Conservation (phyloP, 1,140 invertebrate species). For the Archivesica marissinica region DNA sequence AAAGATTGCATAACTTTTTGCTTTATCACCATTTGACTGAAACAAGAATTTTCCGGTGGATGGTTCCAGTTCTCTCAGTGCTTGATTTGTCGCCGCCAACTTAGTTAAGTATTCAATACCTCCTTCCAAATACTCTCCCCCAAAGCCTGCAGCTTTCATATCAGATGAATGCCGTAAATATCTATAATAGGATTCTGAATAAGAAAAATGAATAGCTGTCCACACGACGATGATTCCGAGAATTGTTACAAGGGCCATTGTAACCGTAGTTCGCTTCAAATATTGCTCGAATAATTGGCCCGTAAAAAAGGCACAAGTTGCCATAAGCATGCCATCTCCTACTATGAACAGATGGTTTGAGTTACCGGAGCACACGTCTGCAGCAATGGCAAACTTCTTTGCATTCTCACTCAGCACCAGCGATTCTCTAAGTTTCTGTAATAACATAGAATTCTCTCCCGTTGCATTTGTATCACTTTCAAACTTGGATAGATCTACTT, state of each 20-base stretch:
- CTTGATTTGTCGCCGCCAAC: background rate
- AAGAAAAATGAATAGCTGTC: background rate
- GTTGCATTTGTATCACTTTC: background rate
- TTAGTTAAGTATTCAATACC: conserved; percentile 5
- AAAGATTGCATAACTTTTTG: background rate
- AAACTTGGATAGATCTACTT: background rate
- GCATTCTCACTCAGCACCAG: conserved; percentile 4
- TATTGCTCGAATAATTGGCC: background rate
- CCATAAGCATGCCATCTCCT: background rate
- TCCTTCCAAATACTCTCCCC: background rate
- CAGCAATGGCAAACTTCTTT: conserved; percentile 22
- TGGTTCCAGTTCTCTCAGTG: background rate
- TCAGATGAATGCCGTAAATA: background rate
- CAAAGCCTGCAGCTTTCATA: background rate
- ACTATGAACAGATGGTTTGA: background rate
- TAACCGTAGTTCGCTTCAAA: background rate
- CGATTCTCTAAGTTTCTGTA: background rate
- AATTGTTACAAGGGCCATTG: background rate
- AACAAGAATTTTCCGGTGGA: background rate
- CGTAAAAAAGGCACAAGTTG: background rate
- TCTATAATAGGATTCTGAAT: background rate
- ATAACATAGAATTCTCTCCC: background rate
- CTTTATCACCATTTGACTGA: conserved; percentile 11
- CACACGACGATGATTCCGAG: background rate
- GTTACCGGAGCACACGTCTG: background rate